Conservation (phyloP, 2,797 vertebrate species). For the Chelon auratus region DNA sequence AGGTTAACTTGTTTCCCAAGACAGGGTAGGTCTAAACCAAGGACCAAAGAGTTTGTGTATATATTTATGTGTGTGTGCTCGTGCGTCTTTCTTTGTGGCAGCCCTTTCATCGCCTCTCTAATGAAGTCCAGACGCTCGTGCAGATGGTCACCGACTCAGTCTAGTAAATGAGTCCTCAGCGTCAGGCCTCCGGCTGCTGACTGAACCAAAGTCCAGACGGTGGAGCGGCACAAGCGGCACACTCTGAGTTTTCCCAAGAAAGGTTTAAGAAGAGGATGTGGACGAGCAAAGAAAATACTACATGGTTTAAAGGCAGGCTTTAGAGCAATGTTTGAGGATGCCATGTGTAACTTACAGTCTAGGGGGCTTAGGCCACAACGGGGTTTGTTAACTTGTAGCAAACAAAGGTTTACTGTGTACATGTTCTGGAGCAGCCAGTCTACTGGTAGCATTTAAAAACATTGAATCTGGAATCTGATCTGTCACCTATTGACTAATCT, state of each 20-base stretch:
- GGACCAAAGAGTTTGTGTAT: conserved; percentile 3
- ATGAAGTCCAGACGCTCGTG: conserved; percentile 65
- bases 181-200: conserved; percentile 45
- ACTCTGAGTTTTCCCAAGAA: conserved; percentile 13
- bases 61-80: conserved; percentile 1
- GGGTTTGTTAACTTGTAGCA: too few species aligned
- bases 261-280: background rate
- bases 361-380: background rate
- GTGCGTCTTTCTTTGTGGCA: conserved; percentile 29
- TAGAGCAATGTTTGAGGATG: background rate
- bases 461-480: background rate
- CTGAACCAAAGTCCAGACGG: conserved; percentile 39
- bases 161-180: conserved; percentile 48
- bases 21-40: background rate
- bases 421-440: too few species aligned
- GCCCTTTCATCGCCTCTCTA: conserved; percentile 53
- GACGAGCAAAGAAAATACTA: background rate
- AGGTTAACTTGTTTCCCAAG: conserved; percentile 4
- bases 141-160: conserved; percentile 67
- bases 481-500: too few species aligned
- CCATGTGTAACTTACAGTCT: background rate
- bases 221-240: background rate
- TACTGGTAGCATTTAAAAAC: background rate
- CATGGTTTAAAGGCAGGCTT: background rate
- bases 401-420: too few species aligned